Evolutionary conservation across 2,888 invertebrate genomes (phyloP), one percentile per base, ranked within the genome.

Genomic region (Frankliniella fusca): DNA sequence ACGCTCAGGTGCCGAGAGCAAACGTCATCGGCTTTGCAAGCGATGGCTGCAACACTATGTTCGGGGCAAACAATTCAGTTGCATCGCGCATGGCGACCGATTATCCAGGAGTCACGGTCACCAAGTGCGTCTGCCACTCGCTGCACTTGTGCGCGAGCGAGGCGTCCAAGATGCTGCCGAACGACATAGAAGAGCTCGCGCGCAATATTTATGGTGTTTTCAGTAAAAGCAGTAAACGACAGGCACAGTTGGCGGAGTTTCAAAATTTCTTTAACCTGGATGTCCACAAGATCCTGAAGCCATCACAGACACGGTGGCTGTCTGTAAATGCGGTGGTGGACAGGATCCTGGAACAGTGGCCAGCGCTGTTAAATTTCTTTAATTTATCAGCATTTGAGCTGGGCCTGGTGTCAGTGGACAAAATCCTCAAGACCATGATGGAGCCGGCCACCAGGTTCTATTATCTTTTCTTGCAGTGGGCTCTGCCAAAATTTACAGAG

Each of bases 101-200:
- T 84, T 81, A 81, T 85, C 85, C 3, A 85, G 85, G 48, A 85
- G n/a, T 85, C 18, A 82, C 48, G 11, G 85, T 86, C 65, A 81
- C 85, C 0, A 86, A 86, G 84, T 87, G 86, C 80, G 81, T 86
- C 27, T 87, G 86, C 80, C 87, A 87, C 83, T 86, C 86, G 0
- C 54, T 86, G 82, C 86, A 86, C 83, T 82, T 87, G n/a, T 87
- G 86, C 81, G 86, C 86, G 49, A 86, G 85, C 82, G 84, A 86
- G 81, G 86, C 86, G 9, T 86, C 86, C 82, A 86, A 87, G 83
- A 65, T 81, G 65, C 81, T 87, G 15, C 86, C 86, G 8, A 48
- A 84, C 48, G 80, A 83, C 27, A 85, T 85, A 82, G 86, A 87
- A 85, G 85, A 86, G 80, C 84, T 87, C 80, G 85, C 86, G 10